These are phyloP conservation scores for Prietella phreatophila DNA, from an alignment of 2,113 vertebrate species.

Conservation along the genomic window DNA sequence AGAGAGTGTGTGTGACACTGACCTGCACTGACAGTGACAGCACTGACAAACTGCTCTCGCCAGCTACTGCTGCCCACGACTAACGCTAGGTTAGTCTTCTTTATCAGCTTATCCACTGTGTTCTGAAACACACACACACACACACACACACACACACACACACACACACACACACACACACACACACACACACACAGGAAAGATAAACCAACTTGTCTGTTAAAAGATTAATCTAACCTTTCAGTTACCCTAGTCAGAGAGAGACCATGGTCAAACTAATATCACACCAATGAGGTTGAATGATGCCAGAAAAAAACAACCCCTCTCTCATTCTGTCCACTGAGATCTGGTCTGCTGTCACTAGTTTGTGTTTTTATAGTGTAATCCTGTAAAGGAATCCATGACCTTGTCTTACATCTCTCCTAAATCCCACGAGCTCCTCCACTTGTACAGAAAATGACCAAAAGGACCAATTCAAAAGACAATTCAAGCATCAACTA, in stretches of 20 bases:
- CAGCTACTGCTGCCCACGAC: conserved; percentile 84
- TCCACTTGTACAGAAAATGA: conserved; percentile 1
- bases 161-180: conserved; percentile 23
- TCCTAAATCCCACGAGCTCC: conserved; percentile 12
- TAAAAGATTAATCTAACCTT: conserved; percentile 27
- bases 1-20: conserved; percentile 54
- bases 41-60: conserved; percentile 84
- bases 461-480: background rate
- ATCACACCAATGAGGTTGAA: conserved; percentile 7
- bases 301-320: background rate
- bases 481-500: background rate
- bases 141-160: conserved; percentile 25
- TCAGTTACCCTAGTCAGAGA: background rate
- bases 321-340: conserved; percentile 26
- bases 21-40: conserved; percentile 84
- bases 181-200: background rate
- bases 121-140: conserved; percentile 63
- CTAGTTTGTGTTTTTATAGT: conserved; percentile 3
- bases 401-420: conserved; percentile 18
- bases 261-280: conserved; percentile 33
- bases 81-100: conserved; percentile 82
- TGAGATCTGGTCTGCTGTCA: conserved; percentile 21
- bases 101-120: conserved; percentile 83
- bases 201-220: background rate
- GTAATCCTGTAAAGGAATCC: conserved; percentile 2